Percentiles rank a stretch among this genome's conserved stretches.
Conservation (phyloP, 2,113 vertebrate genomes). For the Ageneiosus marmoratus region DNA sequence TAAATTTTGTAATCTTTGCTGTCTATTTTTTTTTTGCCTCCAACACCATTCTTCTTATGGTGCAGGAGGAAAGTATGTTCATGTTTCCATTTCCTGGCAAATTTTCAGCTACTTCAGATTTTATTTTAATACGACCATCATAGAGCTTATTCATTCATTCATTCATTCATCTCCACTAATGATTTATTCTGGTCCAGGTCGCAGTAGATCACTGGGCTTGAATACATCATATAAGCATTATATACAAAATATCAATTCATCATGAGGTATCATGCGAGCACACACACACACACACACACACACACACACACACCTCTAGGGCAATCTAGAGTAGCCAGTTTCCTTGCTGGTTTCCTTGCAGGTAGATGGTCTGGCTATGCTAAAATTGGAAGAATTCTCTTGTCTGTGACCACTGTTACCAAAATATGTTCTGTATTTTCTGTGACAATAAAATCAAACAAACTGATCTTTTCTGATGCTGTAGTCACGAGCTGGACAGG, state of each 20-base stretch:
- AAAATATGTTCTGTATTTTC: background rate
- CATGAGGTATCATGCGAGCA: background rate
- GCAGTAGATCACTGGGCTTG: background rate
- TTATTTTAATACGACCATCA: background rate
- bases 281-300: background rate
- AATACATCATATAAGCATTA: background rate
- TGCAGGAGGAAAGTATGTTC: background rate
- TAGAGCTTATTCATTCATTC: background rate
- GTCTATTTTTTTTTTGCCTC: too few species aligned
- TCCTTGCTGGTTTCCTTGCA: background rate
- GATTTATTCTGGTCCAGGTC: background rate
- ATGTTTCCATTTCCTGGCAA: background rate
- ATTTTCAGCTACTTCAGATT: background rate
- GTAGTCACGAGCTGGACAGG: background rate
- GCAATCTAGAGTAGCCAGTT: background rate
- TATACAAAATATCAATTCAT: background rate
- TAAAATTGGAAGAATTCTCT: background rate
- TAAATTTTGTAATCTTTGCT: too few species aligned
- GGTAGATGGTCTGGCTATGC: background rate
- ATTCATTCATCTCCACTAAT: background rate
- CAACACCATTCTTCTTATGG: background rate
- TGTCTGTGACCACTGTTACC: background rate
- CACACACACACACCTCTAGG: background rate
- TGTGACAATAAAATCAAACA: background rate
- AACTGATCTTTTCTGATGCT: slow-evolving; percentile 1